phyloP scores from a whole-genome alignment of 2,797 vertebrate genomes.

The Carduelis carduelis region DNA sequence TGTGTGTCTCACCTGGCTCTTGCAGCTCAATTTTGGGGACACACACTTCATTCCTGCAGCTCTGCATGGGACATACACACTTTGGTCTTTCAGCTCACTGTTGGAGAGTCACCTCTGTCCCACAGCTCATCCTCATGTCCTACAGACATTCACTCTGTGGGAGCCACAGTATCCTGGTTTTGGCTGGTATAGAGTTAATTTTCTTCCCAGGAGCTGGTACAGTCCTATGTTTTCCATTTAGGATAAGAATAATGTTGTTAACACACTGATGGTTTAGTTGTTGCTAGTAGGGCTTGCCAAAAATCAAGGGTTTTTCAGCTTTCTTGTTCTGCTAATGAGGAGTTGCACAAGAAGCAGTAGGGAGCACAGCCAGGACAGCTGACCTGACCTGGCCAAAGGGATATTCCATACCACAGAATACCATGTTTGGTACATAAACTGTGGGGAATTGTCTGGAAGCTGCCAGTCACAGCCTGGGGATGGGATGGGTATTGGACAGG shows the following conservation, averaged over 20 bases:
- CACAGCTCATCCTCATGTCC: not conserved
- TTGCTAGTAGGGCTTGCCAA: not conserved
- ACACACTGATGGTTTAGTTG: not conserved
- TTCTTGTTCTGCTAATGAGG: not conserved
- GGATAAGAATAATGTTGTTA: not conserved
- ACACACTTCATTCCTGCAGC: not conserved
- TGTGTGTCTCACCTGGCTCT: not conserved
- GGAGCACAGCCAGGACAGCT: not conserved
- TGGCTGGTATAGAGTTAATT: not conserved
- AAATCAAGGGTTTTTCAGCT: not conserved
- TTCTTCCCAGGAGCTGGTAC: not conserved
- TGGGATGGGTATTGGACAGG: not conserved
- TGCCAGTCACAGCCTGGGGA: accelerated
- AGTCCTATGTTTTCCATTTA: not conserved
- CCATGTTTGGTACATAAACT: not conserved
- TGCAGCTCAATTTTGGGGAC: not conserved
- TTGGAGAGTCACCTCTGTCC: not conserved
- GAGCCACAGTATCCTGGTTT: not conserved
- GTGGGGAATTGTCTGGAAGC: not conserved
- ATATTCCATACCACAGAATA: not conserved
- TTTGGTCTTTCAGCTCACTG: not conserved
- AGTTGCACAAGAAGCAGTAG: not conserved
- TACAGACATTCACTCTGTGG: not conserved
- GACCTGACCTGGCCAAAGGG: not conserved
- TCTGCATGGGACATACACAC: accelerated